These are phyloP conservation scores for Leptobrachium ailaonicum DNA, from an alignment of 2,113 vertebrate genomes.

Conservation along the genomic window DNA sequence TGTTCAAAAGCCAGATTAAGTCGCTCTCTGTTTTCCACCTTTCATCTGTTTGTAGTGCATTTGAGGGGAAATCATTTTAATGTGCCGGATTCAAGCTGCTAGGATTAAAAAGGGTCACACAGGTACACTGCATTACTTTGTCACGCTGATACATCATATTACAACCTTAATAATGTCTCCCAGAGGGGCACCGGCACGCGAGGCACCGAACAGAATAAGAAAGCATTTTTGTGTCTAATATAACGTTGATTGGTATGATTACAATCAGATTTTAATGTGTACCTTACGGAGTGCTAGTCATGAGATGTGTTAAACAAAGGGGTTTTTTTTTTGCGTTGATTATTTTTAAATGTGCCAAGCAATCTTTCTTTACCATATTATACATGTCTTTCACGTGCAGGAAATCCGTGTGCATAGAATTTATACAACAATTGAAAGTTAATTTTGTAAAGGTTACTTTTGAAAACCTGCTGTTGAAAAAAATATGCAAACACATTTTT, in stretches of 20 bases:
- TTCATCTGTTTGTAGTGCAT: constrained; percentile 32
- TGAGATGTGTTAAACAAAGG: constrained; percentile 13
- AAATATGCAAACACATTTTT: too few relatives aligned
- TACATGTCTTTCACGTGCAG: background rate
- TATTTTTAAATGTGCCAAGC: constrained; percentile 15
- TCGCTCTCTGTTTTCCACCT: constrained; percentile 12
- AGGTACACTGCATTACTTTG: constrained; percentile 22
- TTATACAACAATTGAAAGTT: constrained; percentile 27
- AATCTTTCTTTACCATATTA: constrained; percentile 4
- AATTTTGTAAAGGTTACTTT: constrained; percentile 17
- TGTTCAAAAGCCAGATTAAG: constrained; percentile 20
- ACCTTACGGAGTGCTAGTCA: constrained; percentile 8
- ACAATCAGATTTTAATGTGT: constrained; percentile 29
- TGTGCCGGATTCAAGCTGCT: background rate
- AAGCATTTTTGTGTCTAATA: constrained; percentile 6
- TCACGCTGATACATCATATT: constrained; percentile 28
- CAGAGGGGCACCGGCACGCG: constrained; percentile 19
- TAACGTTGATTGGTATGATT: background rate
- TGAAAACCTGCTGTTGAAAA: too few relatives aligned
- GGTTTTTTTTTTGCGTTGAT: constrained; percentile 9
- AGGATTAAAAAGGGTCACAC: constrained; percentile 37
- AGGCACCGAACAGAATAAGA: constrained; percentile 19
- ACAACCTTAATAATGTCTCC: constrained; percentile 30
- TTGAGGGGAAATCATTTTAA: constrained; percentile 30
- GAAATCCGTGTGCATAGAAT: constrained; percentile 14